These are phyloP conservation scores for Apamea crenata DNA, from an alignment of 2,888 invertebrate species.

Conservation along the genomic window DNA sequence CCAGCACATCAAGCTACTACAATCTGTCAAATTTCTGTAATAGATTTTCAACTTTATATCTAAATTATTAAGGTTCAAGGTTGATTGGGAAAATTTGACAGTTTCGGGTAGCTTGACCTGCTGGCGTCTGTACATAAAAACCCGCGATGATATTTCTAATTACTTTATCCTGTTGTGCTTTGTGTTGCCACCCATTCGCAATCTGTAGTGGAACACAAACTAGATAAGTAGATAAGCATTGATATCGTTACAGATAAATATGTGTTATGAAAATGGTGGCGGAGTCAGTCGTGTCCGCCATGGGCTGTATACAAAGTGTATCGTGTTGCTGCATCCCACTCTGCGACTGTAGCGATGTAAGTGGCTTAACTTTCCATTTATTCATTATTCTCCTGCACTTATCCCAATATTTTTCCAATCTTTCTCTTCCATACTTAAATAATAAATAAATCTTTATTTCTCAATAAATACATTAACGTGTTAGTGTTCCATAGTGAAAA, in stretches of 20 bases:
- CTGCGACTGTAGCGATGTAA: slow-evolving; percentile 31
- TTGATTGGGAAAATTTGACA: too few species aligned
- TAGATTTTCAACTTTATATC: too few species aligned
- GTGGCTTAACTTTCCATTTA: not conserved
- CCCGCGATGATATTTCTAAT: slow-evolving; percentile 5
- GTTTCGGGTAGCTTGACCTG: too few species aligned
- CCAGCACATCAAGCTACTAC: too few species aligned
- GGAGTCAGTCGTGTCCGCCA: slow-evolving; percentile 13
- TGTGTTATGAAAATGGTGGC: not conserved
- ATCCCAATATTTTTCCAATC: too few species aligned
- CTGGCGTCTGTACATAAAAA: not conserved
- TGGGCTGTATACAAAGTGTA: slow-evolving; percentile 33
- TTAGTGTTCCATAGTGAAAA: too few species aligned
- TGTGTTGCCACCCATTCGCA: not conserved
- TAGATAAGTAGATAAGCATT: slow-evolving; percentile 29
- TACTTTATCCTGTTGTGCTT: slow-evolving; percentile 21
- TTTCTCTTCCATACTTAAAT: too few species aligned
- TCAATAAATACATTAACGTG: too few species aligned
- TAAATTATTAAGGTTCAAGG: too few species aligned
- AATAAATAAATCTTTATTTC: too few species aligned
- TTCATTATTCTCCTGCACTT: too few species aligned
- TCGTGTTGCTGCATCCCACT: slow-evolving; percentile 30
- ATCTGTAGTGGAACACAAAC: slow-evolving; percentile 1
- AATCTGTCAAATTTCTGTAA: too few species aligned
- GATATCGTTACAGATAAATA: slow-evolving; percentile 31